These are phyloP conservation scores for Emydoidea blandingii DNA, from an alignment of 2,797 vertebrate genomes.

Conservation along the genomic window DNA sequence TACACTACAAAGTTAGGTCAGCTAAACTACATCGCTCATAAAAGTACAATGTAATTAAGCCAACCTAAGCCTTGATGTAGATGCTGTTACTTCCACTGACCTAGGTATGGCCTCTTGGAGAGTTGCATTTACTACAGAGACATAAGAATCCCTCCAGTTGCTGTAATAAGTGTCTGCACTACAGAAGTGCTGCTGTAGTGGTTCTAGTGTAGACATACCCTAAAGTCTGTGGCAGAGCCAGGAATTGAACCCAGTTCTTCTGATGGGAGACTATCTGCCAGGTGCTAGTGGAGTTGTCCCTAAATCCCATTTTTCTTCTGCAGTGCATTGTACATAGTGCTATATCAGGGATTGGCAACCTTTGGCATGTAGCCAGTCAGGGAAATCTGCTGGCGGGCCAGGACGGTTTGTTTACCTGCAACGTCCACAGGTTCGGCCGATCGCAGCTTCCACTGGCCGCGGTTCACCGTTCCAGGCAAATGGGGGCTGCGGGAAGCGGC, in stretches of 20 bases:
- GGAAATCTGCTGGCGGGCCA: too few relatives aligned
- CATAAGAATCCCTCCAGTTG: neutral
- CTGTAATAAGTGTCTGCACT: neutral
- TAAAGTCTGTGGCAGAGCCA: accelerated
- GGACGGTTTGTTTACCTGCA: too few relatives aligned
- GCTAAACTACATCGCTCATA: neutral
- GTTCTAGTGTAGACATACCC: neutral
- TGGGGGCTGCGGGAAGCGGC: too few relatives aligned
- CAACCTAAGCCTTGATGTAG: neutral
- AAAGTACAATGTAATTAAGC: neutral
- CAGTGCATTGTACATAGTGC: neutral
- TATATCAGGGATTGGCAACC: neutral
- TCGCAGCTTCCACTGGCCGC: too few relatives aligned
- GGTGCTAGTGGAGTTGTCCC: neutral
- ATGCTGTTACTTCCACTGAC: neutral
- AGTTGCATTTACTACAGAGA: too few relatives aligned
- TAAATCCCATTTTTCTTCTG: neutral
- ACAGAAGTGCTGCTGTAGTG: neutral
- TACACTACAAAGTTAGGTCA: neutral
- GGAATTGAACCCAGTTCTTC: neutral
- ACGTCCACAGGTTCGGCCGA: too few relatives aligned
- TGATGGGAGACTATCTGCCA: neutral
- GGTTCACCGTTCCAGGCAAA: too few relatives aligned
- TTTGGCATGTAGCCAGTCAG: too few relatives aligned
- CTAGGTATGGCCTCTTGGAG: too few relatives aligned